Conservation (phyloP, 2,888 invertebrate genomes). For the Leptinotarsa juncta region DNA sequence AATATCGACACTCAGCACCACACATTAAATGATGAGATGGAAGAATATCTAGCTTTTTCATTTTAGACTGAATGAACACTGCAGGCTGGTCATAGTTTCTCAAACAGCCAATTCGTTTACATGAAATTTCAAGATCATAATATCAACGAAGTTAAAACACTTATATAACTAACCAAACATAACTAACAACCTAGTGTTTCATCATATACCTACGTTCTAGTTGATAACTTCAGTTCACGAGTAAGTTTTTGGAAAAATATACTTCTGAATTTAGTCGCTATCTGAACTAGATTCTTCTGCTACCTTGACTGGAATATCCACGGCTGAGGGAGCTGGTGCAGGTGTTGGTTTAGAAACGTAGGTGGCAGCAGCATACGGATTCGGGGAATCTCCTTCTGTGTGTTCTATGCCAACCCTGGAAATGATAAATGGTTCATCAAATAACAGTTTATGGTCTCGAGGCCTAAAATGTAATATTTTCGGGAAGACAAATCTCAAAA, state of each 20-base stretch:
- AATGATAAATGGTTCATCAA: not conserved
- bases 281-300: constrained; percentile 66
- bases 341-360: constrained; percentile 61
- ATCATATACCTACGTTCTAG: not conserved
- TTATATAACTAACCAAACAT: not conserved
- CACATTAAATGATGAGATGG: too few relatives aligned
- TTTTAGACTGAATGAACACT: too few relatives aligned
- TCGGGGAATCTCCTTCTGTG: constrained; percentile 79
- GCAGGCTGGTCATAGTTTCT: too few relatives aligned
- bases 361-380: constrained; percentile 75
- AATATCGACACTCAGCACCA: too few relatives aligned
- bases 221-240: not conserved
- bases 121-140: too few relatives aligned
- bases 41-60: too few relatives aligned
- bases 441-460: too few relatives aligned
- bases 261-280: constrained; percentile 61
- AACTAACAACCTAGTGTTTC: not conserved
- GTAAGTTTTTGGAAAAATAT: constrained; percentile 10
- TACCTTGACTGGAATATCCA: constrained; percentile 59
- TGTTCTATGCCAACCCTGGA: constrained; percentile 89
- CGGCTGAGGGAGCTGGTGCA: constrained; percentile 58
- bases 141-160: not conserved
- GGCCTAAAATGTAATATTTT: too few relatives aligned
- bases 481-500: too few relatives aligned
- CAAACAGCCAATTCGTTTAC: too few relatives aligned